Evolutionary conservation across 2,113 vertebrate species (phyloP), one percentile per base, ranked within the genome.

Genomic region (Peromyscus polionotus): DNA sequence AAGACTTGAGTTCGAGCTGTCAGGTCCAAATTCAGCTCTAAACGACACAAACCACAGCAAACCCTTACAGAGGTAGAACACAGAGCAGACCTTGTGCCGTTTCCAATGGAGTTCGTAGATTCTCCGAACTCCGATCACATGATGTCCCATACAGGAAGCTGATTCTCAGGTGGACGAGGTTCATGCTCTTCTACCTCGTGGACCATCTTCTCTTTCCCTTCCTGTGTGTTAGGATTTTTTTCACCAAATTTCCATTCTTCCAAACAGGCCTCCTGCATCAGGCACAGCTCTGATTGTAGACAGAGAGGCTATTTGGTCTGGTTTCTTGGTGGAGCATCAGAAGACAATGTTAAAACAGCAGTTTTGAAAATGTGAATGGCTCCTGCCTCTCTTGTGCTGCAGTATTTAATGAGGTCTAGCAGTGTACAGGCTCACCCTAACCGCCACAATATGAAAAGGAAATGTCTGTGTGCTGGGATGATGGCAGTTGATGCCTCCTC

Each of bases 161-260:
- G 91, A 14, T 67, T 42, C 61, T 84, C 39, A 90, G n/a, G n/a
- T n/a, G 63, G 42, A 17, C 81, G 24, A 87, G 67, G 28, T 22
- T 1, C 33, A 12, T 76, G 16, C 31, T 94, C 10, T 85, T 93
- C n/a, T 26, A 2, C 59, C n/a, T 89, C 24, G 3, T 48, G 9
- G 42, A 45, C 77, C 28, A 36, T 94, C 45, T 95, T 94, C 77
- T 91, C 28, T 85, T 87, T 39, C 24, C 68, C 24, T 54, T 90
- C 72, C 39, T 88, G 31, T 65, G 31, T 65, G 7, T 57, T 31
- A 91, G 59, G 65, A 48, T 59, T 70, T 88, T 93, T 54, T 28
- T 39, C 72, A 85, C 31, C 57, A 94, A 45, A 84, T 95, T 45
- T 90, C 39, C 73, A 12, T 65, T 19, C 63, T 24, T 88, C 20